Base-by-base conservation (phyloP, 2,113 vertebrate genomes). In the Hucho hucho region DNA sequence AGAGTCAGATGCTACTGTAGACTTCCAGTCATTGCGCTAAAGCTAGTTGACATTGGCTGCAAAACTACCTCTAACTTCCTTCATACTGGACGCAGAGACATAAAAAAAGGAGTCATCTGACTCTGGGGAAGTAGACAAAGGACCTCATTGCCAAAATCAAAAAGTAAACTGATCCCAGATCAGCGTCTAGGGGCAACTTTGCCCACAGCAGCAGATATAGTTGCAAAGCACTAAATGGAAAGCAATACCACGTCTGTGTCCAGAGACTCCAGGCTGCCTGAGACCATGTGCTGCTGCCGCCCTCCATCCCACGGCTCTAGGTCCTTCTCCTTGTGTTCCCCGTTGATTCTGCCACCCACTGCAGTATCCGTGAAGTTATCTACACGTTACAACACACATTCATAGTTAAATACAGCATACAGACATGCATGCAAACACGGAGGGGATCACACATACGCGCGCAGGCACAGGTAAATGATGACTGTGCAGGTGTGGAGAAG, bases 271-370 rank as follows among this genome's bases (percentile, higher is more conserved):
- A 99, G 91, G 70, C 97, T 98, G 78, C 96, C 97, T 0, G 82
- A 93, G 81, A 83, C 90, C 3, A 18, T 14, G 16, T 18, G 49
- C 79, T 93, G 91, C 49, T 90, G 91, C 82, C 99, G 97, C 9
- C 98, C 98, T 72, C 95, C 95, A 87, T 99, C 97, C 98, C 98
- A 99, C 0, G 98, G 98, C 59, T 99, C 97, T n/a, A 99, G 92
- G 85, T 97, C 96, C 88, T 98, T 98, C 22, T 98, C 98, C 90
- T 97, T 98, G 87, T 99, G 97, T 28, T 99, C 97, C 20, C 98
- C 98, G 75, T 99, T 99, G 2, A 99, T 92, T 89, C 96, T 95
- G 82, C 95, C 87, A 77, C 93, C 95, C 82, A 99, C 95, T 24
- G 96, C 95, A 74, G 95, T 93, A 86, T 99, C 98, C 63, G 97